A percentile compares a stretch with the other conserved stretches of the same genome.
Evolutionary conservation across 1,140 invertebrate species (phyloP).

Genomic region (Portunus trituberculatus): DNA sequence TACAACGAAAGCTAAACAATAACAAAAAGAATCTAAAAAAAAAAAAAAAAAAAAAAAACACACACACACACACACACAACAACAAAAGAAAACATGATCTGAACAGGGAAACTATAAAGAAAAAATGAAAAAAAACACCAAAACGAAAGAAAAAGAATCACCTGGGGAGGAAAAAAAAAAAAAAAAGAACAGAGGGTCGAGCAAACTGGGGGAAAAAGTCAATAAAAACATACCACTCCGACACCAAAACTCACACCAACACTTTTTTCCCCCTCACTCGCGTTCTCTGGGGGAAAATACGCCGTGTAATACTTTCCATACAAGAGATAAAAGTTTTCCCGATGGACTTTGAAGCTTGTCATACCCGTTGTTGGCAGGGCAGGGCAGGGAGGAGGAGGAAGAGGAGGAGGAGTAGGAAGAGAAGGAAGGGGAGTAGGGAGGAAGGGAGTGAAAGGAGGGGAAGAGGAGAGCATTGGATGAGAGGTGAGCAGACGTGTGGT

Average conservation of each 20-base stretch:
- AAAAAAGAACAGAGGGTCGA: not conserved
- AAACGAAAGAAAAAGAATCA: not conserved
- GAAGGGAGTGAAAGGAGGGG: not conserved
- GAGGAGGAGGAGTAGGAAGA: not conserved
- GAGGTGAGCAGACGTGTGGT: too few species aligned
- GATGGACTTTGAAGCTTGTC: not conserved
- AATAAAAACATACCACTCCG: not conserved
- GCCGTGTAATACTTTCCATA: not conserved
- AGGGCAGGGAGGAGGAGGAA: not conserved
- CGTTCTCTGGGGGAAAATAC: slow-evolving; percentile 1
- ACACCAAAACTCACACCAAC: not conserved
- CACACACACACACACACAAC: too few species aligned
- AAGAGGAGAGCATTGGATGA: too few species aligned
- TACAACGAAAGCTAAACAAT: too few species aligned
- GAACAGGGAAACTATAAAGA: not conserved
- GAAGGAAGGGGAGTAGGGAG: not conserved
- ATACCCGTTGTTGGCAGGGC: not conserved
- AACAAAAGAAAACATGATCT: not conserved
- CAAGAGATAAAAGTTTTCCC: not conserved
- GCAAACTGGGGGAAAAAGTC: not conserved
- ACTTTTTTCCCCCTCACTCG: not conserved
- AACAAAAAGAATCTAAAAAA: too few species aligned
- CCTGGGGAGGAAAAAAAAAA: not conserved
- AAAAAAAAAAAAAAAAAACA: too few species aligned
- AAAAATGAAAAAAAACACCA: too few species aligned